Percentiles rank a stretch among this genome's conserved stretches.
These are phyloP conservation scores for Aegotheles bennettii DNA, from an alignment of 2,113 vertebrate species.

Conservation along the genomic window DNA sequence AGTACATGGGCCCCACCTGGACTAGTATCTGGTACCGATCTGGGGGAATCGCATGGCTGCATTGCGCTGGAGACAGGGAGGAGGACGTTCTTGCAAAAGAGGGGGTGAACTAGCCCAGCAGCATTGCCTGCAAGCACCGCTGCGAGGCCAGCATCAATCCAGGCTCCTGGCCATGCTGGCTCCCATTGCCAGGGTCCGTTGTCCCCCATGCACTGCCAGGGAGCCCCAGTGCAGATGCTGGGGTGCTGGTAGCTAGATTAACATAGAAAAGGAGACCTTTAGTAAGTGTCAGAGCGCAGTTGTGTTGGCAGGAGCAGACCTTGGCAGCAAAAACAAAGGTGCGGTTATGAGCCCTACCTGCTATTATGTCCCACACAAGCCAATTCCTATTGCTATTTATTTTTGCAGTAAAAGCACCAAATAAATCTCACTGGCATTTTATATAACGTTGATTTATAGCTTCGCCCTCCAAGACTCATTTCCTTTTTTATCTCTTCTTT, in stretches of 20 bases:
- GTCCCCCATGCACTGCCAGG: rapidly evolving
- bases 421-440: not conserved
- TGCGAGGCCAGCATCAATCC: rapidly evolving
- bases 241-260: not conserved
- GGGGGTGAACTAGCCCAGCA: not conserved
- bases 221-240: rapidly evolving
- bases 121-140: rapidly evolving
- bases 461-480: not conserved
- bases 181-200: not conserved
- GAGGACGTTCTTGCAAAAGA: not conserved
- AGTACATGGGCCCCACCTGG: not conserved
- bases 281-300: not conserved
- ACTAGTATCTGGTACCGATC: not conserved
- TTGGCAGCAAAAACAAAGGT: not conserved
- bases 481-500: not conserved
- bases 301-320: not conserved
- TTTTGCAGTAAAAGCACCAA: not conserved
- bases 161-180: not conserved
- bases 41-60: not conserved
- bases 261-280: not conserved
- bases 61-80: rapidly evolving
- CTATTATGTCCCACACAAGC: not conserved
- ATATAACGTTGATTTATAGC: not conserved
- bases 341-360: not conserved
- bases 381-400: not conserved